Evolutionary conservation across 2,113 vertebrate species (phyloP).

Genomic region (Ochotona princeps): DNA sequence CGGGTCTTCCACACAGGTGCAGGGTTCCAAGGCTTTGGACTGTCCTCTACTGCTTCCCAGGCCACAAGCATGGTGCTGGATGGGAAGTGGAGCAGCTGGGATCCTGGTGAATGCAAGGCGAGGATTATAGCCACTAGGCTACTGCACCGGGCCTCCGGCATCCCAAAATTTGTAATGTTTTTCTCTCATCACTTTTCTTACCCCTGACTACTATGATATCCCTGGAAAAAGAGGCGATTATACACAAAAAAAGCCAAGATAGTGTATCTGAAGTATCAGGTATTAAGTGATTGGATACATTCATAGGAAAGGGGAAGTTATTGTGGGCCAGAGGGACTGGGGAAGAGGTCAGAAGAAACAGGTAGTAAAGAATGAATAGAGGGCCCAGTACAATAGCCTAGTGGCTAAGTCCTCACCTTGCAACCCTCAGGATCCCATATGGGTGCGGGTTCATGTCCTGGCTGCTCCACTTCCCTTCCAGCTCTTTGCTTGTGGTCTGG

Average conservation of each 20-base stretch:
- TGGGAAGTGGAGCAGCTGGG: too few species aligned
- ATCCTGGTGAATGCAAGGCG: too few species aligned
- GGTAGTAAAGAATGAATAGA: constrained; percentile 27
- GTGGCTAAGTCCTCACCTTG: too few species aligned
- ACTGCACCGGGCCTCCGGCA: background rate
- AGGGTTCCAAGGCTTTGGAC: too few species aligned
- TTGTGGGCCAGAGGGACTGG: background rate
- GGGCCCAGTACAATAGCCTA: background rate
- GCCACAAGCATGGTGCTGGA: too few species aligned
- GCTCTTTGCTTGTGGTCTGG: too few species aligned
- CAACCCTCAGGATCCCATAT: too few species aligned
- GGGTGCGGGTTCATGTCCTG: too few species aligned
- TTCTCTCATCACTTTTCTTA: background rate
- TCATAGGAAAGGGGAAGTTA: background rate
- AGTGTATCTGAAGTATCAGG: constrained; percentile 11
- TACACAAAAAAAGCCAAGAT: background rate
- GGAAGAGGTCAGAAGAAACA: background rate
- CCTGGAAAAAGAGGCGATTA: constrained; percentile 1
- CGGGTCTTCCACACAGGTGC: too few species aligned
- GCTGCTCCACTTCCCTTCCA: too few species aligned
- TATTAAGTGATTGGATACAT: constrained; percentile 29
- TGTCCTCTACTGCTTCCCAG: too few species aligned
- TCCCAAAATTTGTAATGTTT: background rate
- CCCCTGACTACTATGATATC: background rate
- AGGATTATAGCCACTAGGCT: too few species aligned